A percentile compares a stretch with the other conserved stretches of the same genome.
Evolutionary conservation across 1,140 invertebrate genomes (phyloP).

Genomic region (Gryon sp.): DNA sequence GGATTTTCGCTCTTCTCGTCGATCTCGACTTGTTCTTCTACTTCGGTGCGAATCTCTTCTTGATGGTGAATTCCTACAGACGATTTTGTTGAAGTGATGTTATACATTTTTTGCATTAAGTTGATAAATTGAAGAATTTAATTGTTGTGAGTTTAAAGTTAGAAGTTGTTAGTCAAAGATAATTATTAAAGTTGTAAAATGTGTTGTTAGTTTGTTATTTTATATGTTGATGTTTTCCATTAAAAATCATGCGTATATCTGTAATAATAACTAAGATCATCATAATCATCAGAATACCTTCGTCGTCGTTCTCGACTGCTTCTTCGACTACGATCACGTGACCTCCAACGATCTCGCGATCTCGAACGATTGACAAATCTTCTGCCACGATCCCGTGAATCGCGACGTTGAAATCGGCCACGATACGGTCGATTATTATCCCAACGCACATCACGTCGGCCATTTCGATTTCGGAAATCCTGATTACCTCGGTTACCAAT

Average conservation of each 20-base stretch:
- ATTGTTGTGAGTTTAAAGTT: too few relatives aligned
- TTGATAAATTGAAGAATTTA: too few relatives aligned
- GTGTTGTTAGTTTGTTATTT: too few relatives aligned
- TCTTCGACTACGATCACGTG: constrained; percentile 64
- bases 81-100: neutral
- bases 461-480: constrained; percentile 66
- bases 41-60: constrained; percentile 64
- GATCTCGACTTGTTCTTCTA: constrained; percentile 63
- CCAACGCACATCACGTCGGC: constrained; percentile 58
- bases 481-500: constrained; percentile 50
- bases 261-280: too few relatives aligned
- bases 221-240: too few relatives aligned
- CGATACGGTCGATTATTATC: constrained; percentile 60
- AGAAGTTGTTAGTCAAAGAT: too few relatives aligned
- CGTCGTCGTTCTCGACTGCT: constrained; percentile 68
- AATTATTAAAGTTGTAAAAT: too few relatives aligned
- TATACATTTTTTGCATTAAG: too few relatives aligned
- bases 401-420: constrained; percentile 61
- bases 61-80: constrained; percentile 66
- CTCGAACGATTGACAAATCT: constrained; percentile 67
- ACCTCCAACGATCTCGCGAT: constrained; percentile 70
- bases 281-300: constrained; percentile 46
- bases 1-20: constrained; percentile 62
- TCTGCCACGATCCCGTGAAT: constrained; percentile 66
- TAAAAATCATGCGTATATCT: too few relatives aligned